These are phyloP conservation scores for Ciconia maguari DNA, from an alignment of 2,113 vertebrate genomes.

Conservation along the genomic window DNA sequence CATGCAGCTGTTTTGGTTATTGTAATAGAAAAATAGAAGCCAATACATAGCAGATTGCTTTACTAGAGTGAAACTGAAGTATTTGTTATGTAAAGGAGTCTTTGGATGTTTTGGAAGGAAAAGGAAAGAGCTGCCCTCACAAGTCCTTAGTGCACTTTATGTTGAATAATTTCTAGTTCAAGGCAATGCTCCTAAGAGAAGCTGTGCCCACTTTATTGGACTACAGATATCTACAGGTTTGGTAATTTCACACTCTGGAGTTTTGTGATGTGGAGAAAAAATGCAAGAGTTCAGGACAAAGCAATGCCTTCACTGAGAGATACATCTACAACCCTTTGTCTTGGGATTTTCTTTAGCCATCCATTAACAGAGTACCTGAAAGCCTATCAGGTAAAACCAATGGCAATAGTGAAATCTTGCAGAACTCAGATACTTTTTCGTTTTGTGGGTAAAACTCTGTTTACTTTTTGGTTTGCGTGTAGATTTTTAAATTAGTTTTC, in stretches of 20 bases:
- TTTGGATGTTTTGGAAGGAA: background rate
- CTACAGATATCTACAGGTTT: background rate
- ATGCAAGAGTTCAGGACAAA: background rate
- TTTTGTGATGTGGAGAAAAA: background rate
- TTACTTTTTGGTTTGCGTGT: background rate
- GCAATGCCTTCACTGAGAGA: background rate
- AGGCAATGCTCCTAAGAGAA: background rate
- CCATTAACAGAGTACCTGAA: background rate
- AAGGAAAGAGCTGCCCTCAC: background rate
- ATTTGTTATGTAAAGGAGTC: background rate
- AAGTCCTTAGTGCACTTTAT: background rate
- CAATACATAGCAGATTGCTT: background rate
- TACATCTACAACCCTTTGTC: background rate
- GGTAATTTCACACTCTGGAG: background rate
- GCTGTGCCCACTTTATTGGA: background rate
- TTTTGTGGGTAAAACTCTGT: background rate
- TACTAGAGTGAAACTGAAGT: background rate
- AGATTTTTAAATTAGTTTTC: background rate
- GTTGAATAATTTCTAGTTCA: background rate
- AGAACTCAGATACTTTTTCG: background rate
- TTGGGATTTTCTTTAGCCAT: background rate
- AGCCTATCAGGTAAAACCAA: background rate
- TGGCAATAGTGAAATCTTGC: background rate
- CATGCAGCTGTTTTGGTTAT: conserved; percentile 19
- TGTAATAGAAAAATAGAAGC: background rate